These are phyloP conservation scores for Bombus cullumanus DNA, from an alignment of 1,140 invertebrate species.

Conservation along the genomic window DNA sequence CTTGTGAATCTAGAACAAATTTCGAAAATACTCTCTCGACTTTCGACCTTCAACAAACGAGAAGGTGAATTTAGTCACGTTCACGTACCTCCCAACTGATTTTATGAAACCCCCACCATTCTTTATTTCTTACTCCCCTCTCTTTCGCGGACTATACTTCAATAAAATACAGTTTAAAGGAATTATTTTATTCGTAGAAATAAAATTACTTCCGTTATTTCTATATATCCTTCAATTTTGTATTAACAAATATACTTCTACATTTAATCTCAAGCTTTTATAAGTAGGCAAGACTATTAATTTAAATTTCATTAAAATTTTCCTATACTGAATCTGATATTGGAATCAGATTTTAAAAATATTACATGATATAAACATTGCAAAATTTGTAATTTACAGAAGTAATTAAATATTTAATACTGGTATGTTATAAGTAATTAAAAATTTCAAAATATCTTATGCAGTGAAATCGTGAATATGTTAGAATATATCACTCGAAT, in stretches of 20 bases:
- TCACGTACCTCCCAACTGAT: conserved; percentile 1
- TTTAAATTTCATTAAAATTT: not conserved
- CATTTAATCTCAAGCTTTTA: not conserved
- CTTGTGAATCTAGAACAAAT: conserved; percentile 16
- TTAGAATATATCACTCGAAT: not conserved
- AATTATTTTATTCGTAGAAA: not conserved
- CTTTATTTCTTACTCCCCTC: not conserved
- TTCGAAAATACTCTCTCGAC: conserved; percentile 44
- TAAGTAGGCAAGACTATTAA: not conserved
- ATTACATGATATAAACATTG: not conserved
- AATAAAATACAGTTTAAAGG: not conserved
- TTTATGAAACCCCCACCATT: conserved; percentile 7
- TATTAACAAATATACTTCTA: not conserved
- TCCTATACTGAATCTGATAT: not conserved
- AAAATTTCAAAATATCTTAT: not conserved
- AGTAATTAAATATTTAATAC: not conserved
- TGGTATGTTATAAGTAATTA: not conserved
- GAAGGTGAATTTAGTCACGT: conserved; percentile 42
- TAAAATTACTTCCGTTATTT: not conserved
- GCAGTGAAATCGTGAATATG: too few relatives aligned
- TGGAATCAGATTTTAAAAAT: not conserved
- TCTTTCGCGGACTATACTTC: not conserved
- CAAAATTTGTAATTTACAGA: not conserved
- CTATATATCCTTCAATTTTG: not conserved
- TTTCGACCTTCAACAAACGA: conserved; percentile 71